Percentiles rank a stretch among this genome's conserved stretches.
phyloP scores from a whole-genome alignment of 2,113 vertebrate species.

The Chlamydotis undulata region DNA sequence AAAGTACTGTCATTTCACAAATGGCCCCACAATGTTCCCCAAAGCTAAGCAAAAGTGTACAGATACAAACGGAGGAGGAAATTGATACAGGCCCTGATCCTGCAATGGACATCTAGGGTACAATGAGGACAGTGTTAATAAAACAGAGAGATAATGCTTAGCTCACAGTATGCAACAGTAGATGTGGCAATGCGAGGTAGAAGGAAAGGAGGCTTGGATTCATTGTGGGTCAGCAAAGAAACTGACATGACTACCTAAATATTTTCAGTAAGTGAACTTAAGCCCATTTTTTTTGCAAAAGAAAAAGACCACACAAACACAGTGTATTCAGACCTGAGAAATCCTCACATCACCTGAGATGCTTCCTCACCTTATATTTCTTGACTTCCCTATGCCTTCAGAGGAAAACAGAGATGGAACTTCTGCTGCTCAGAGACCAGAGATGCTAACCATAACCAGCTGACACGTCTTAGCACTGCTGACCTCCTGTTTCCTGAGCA shows the following conservation, averaged over 20 bases:
- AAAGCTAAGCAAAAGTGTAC: not conserved
- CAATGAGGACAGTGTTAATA: not conserved
- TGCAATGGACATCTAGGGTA: slow-evolving; percentile 8
- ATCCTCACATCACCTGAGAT: not conserved
- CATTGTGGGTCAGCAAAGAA: not conserved
- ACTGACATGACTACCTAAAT: not conserved
- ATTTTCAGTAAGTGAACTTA: not conserved
- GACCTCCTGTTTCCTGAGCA: not conserved
- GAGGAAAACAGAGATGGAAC: not conserved
- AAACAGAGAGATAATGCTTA: not conserved
- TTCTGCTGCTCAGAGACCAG: not conserved
- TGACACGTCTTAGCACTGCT: not conserved
- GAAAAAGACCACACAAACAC: not conserved
- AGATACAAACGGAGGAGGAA: not conserved
- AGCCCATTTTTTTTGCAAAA: not conserved
- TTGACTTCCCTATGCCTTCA: not conserved
- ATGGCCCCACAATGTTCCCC: slow-evolving; percentile 4
- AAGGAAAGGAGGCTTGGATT: not conserved
- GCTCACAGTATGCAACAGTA: not conserved
- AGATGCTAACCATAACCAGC: accelerated
- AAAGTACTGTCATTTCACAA: slow-evolving; percentile 48
- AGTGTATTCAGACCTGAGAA: not conserved
- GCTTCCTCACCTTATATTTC: not conserved
- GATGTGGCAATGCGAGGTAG: not conserved
- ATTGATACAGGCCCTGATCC: not conserved